These are phyloP conservation scores for Leptodirus hochenwartii DNA, from an alignment of 2,888 invertebrate species.

Conservation along the genomic window DNA sequence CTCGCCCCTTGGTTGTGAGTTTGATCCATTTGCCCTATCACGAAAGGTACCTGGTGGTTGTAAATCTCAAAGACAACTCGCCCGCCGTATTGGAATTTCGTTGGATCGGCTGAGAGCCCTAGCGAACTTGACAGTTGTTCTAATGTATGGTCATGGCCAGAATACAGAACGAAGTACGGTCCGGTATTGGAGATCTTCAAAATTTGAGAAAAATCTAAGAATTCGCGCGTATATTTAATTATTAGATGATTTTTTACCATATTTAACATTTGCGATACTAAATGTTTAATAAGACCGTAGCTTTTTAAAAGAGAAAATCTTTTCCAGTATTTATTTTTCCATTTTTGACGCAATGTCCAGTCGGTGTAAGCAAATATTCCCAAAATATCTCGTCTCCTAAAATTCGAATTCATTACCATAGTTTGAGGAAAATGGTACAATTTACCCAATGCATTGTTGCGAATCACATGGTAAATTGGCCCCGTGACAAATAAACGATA, in stretches of 20 bases:
- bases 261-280: constrained; percentile 62
- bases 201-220: constrained; percentile 3
- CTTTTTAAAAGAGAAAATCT: constrained; percentile 53
- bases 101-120: constrained; percentile 45
- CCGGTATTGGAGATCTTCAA: constrained; percentile 23
- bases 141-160: constrained; percentile 84
- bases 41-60: too few relatives aligned
- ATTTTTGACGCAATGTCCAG: constrained; percentile 53
- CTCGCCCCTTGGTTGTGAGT: constrained; percentile 28
- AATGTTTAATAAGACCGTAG: constrained; percentile 67
- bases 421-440: neutral
- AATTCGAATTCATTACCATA: constrained; percentile 9
- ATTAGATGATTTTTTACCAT: constrained; percentile 34
- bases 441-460: constrained; percentile 16
- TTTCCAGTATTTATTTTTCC: constrained; percentile 35
- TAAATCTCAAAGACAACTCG: constrained; percentile 80
- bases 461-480: constrained; percentile 58
- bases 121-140: constrained; percentile 67
- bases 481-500: constrained; percentile 75
- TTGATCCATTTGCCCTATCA: too few relatives aligned
- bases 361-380: constrained; percentile 67
- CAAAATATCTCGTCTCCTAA: constrained; percentile 43
- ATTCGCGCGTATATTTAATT: neutral
- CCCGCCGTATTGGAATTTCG: constrained; percentile 70
- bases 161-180: constrained; percentile 30